Evolutionary conservation across 2,113 vertebrate species (phyloP), one percentile per base, ranked within the genome.

Genomic region (Lathamus discolor): DNA sequence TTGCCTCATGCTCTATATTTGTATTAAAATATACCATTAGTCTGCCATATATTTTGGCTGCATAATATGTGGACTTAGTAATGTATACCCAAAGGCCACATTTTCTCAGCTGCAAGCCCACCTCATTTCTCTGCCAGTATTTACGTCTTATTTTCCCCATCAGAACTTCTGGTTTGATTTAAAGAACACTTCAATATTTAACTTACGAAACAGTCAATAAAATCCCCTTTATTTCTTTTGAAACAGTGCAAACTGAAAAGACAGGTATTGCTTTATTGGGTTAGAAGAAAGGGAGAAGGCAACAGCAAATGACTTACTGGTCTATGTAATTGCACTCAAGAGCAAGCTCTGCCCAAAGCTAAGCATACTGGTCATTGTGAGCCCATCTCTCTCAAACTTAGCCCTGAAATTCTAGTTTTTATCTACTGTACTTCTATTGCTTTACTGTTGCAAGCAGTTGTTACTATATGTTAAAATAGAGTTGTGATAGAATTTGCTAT

Each of bases 81-180:
- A 96, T 83, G 15, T 89, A 94, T 89, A 93, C 92, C 70, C 86
- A 83, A 92, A 87, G 80, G 94, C 49, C 67, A 44, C 31, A 85
- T 96, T 94, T 91, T 91, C 77, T 89, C 95, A 96, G 94, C 86
- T 92, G 88, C 84, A 77, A 83, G 76, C 73, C 43, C 77, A 85
- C 76, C 48, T 93, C 46, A 54, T 61, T 80, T 57, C 83, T 78
- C 62, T 95, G 94, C 92, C 95, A 94, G 75, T 88, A 91, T 88
- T 88, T 95, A 64, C 17, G 2, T 92, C 86, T 95, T 95, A 90
- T 86, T 94, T 91, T 95, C 93, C 81, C 78, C 72, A 57, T 62
- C 81, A 86, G 52, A 79, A 72, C 55, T 69, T 89, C 80, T 93
- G 81, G 49, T 85, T 93, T 90, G 66, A 93, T 68, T 94, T 93